A percentile compares a stretch with the other conserved stretches of the same genome.
Evolutionary conservation across 2,113 vertebrate genomes (phyloP).

Genomic region (Laticauda colubrina): DNA sequence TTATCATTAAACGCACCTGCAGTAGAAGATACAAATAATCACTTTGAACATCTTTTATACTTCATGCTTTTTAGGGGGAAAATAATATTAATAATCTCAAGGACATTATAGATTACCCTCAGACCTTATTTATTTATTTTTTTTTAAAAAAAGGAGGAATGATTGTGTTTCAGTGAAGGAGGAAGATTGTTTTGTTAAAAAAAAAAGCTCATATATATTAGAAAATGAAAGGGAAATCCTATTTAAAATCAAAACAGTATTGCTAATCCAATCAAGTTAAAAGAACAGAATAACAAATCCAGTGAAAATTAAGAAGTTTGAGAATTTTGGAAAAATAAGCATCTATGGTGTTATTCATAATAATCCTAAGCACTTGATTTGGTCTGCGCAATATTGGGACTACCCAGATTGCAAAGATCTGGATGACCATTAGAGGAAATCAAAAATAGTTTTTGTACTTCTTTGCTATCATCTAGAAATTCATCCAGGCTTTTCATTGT

Average conservation of each 20-base stretch:
- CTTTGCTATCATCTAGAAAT: neutral
- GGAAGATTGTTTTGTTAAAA: too few relatives aligned
- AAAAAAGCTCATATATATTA: neutral
- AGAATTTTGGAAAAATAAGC: neutral
- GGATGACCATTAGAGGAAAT: neutral
- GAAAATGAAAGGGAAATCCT: neutral
- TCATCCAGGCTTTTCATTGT: neutral
- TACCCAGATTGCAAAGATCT: neutral
- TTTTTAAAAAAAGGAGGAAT: too few relatives aligned
- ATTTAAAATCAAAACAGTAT: neutral
- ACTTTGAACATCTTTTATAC: neutral
- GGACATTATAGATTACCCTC: neutral
- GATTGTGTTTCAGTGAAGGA: too few relatives aligned
- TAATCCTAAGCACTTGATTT: neutral
- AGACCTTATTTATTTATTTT: neutral
- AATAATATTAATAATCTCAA: neutral
- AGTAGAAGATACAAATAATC: slow-evolving; percentile 33
- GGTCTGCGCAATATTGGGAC: neutral
- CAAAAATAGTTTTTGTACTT: neutral
- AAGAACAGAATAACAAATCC: neutral
- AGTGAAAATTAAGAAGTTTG: neutral
- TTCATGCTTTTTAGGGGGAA: neutral
- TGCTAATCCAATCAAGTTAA: neutral
- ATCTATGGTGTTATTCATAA: neutral
- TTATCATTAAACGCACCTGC: slow-evolving; percentile 93